phyloP scores from a whole-genome alignment of 2,888 invertebrate species.

The Macrophya annulata region DNA sequence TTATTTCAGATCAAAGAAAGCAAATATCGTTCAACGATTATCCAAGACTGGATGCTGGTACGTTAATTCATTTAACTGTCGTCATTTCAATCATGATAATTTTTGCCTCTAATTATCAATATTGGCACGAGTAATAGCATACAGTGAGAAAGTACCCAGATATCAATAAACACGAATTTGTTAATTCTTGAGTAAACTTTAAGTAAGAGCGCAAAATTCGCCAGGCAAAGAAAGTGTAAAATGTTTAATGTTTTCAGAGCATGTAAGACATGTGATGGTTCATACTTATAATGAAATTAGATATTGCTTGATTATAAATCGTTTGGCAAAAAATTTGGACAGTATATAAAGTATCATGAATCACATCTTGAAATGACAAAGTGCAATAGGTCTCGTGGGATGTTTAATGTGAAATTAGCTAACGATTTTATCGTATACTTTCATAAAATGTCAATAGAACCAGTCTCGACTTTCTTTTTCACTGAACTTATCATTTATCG shows the following conservation, averaged over 20 bases:
- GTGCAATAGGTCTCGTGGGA: conserved; percentile 7
- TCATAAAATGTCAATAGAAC: conserved; percentile 39
- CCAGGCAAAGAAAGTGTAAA: conserved; percentile 41
- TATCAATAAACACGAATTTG: neutral
- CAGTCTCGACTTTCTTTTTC: conserved; percentile 50
- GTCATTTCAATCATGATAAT: conserved; percentile 12
- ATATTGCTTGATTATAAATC: neutral
- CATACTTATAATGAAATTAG: neutral
- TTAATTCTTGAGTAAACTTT: conserved; percentile 20
- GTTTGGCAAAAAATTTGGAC: neutral
- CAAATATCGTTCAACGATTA: conserved; percentile 74
- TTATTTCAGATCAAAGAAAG: conserved; percentile 76
- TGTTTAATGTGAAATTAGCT: conserved; percentile 35
- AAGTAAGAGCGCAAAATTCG: conserved; percentile 36
- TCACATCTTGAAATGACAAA: conserved; percentile 6
- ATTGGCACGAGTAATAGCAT: neutral
- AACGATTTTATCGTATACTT: conserved; percentile 37
- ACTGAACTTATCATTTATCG: neutral
- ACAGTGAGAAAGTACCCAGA: neutral
- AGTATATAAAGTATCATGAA: neutral
- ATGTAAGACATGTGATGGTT: neutral
- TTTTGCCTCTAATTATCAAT: neutral
- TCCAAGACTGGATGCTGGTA: conserved; percentile 77
- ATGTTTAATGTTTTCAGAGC: conserved; percentile 44
- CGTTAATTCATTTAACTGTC: conserved; percentile 59